Percentiles rank a stretch among this genome's conserved stretches.
These are phyloP conservation scores for Cliona cf. orientalis DNA, from an alignment of 37 sponge, comb jelly and placozoan genomes.

Conservation along the genomic window DNA sequence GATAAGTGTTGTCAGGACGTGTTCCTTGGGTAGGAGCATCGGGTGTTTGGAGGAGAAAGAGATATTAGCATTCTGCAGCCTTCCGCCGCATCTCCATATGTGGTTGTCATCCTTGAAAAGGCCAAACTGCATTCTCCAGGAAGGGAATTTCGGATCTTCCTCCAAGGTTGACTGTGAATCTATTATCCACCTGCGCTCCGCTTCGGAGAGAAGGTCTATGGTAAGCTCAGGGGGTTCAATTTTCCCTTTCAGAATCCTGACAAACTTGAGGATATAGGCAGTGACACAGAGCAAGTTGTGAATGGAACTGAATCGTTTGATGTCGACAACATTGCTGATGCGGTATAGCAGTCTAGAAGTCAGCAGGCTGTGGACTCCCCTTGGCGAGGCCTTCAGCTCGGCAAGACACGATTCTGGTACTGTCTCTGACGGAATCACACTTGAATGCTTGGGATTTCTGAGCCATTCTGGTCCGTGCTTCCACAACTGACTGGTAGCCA, in stretches of 20 bases:
- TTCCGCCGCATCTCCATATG: conserved; percentile 1
- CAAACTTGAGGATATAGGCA: conserved; percentile 22
- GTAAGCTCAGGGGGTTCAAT: background rate
- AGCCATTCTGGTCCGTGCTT: too few species aligned
- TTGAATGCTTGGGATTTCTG: too few species aligned
- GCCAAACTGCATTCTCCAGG: conserved; percentile 8
- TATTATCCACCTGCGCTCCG: background rate
- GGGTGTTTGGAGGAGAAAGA: too few species aligned
- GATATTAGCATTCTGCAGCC: background rate
- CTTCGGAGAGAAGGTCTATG: background rate
- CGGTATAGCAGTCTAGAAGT: background rate
- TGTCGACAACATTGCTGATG: background rate
- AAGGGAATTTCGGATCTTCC: background rate
- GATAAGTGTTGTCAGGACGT: background rate
- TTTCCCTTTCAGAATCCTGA: background rate
- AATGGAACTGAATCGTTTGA: background rate
- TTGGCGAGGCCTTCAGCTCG: too few species aligned
- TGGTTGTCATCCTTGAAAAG: conserved; percentile 1
- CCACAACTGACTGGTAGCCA: too few species aligned
- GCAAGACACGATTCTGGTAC: too few species aligned
- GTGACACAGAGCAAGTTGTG: conserved; percentile 13
- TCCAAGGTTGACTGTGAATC: background rate
- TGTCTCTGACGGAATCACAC: too few species aligned
- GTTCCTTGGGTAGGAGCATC: background rate
- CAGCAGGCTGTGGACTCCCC: conserved; percentile 14